Base-by-base conservation (phyloP, 2,113 vertebrate genomes). In the Chionodraco myersi region DNA sequence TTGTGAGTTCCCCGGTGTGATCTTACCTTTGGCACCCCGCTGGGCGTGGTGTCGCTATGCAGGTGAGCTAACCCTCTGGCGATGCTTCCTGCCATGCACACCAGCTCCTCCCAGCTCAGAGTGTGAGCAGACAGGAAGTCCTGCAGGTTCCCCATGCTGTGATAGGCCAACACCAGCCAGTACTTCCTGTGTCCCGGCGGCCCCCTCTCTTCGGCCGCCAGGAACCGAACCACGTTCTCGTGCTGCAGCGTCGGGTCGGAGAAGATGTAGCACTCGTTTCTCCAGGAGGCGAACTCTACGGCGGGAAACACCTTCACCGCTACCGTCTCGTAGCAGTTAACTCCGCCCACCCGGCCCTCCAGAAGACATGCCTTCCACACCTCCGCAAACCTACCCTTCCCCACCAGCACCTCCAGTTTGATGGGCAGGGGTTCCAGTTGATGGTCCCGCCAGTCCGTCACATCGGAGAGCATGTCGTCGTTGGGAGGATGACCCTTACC, bases 101-200 rank as follows among this genome's bases (percentile, higher is more conserved):
- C 93, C 52, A 97, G 93, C 18, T 96, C 94, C 36, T 90, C 87
- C 97, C 97, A 97, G 92, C 91, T 95, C 51, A 97, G 93, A 10
- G 94, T 26, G 47, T 96, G 95, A 10, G 1, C 82, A n/a, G 92
- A 89, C 14, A 98, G 92, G 84, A 95, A 97, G 84, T 97, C 97
- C 91, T 96, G 97, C 83, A 98, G 94, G 88, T 97, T 98, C n/a
- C 97, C 97, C 0, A 95, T 84, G 78, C 94, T 90, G 82, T 97
- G 93, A 91, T 96, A 97, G 72, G 96, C 96, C 0, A 97, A 92
- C 83, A 98, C 96, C 80, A 98, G 95, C 97, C 97, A 98, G 80
- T 97, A 97, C 77, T 96, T 93, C 51, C 91, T 94, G 52, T 88
- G 63, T 10, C 83, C 74, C 0, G 80, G 70, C 0, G 53, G 84